These are phyloP conservation scores for Pelvicachromis taeniatus DNA, from an alignment of 2,113 vertebrate genomes.

Conservation along the genomic window DNA sequence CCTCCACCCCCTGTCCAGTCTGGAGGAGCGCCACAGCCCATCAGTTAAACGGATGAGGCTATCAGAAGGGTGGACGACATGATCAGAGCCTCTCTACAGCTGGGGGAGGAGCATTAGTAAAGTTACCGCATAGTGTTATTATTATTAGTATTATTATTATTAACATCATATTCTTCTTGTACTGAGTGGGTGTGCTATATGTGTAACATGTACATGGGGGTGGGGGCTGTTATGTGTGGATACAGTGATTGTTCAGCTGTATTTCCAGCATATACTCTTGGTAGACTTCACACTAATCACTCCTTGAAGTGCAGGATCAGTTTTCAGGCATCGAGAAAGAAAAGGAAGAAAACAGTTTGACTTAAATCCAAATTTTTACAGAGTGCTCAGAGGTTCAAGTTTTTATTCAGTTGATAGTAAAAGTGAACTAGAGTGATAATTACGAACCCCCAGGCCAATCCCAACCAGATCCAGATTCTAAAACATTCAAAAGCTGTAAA, in stretches of 20 bases:
- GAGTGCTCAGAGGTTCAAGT: not conserved
- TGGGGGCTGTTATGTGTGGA: not conserved
- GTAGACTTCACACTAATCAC: not conserved
- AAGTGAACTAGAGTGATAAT: not conserved
- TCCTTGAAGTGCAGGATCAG: not conserved
- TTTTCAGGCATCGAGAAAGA: not conserved
- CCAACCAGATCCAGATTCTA: not conserved
- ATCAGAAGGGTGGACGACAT: constrained; percentile 96
- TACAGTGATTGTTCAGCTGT: constrained; percentile 1
- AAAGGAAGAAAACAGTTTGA: not conserved
- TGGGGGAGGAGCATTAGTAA: not conserved
- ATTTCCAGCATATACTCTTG: not conserved
- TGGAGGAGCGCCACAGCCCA: constrained; percentile 89
- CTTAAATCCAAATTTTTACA: not conserved
- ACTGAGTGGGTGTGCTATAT: constrained; percentile 89
- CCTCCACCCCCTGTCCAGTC: constrained; percentile 79
- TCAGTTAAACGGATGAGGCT: constrained; percentile 93
- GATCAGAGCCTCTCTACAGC: constrained; percentile 63
- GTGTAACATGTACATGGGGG: constrained; percentile 66
- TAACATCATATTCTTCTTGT: constrained; percentile 80
- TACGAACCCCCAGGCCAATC: not conserved
- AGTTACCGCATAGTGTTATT: constrained; percentile 67
- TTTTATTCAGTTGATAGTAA: not conserved
- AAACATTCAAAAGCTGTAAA: not conserved
- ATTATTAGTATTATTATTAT: constrained; percentile 66